Evolutionary conservation across 1,140 invertebrate species (phyloP).

Genomic region (Anastatus disparis): DNA sequence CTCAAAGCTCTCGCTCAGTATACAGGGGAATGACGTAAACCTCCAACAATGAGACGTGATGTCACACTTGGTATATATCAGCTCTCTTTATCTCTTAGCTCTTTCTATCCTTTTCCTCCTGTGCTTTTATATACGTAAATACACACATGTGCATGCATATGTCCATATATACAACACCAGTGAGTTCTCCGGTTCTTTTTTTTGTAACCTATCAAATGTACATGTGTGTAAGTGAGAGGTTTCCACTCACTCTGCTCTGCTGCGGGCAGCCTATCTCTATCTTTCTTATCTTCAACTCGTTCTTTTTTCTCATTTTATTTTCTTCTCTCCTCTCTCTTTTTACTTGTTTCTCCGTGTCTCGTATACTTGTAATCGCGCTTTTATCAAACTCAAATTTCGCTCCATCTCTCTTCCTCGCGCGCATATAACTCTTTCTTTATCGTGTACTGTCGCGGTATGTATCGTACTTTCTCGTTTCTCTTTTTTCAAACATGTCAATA

Average conservation of each 20-base stretch:
- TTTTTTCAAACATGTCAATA: too few species aligned
- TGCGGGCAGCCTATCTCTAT: too few species aligned
- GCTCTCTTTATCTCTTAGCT: neutral
- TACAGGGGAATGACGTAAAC: conserved; percentile 63
- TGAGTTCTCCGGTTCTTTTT: neutral
- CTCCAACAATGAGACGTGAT: conserved; percentile 67
- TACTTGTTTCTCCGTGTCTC: neutral
- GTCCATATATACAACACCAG: neutral
- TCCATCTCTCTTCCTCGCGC: too few species aligned
- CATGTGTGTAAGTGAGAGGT: neutral
- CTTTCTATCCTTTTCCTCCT: neutral
- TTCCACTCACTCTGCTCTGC: neutral
- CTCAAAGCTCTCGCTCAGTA: neutral
- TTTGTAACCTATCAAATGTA: neutral
- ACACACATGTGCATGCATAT: neutral
- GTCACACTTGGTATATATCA: conserved; percentile 47
- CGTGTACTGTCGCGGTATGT: too few species aligned
- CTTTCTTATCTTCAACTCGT: too few species aligned
- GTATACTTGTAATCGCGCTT: too few species aligned
- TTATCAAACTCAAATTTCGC: too few species aligned
- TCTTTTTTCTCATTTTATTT: too few species aligned
- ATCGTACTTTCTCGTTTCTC: too few species aligned
- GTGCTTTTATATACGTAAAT: too few species aligned
- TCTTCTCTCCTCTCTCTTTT: neutral
- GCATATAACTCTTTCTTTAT: too few species aligned